Evolutionary conservation across 2,113 vertebrate species (phyloP), one percentile per base, ranked within the genome.

Genomic region (Tinamus guttatus): DNA sequence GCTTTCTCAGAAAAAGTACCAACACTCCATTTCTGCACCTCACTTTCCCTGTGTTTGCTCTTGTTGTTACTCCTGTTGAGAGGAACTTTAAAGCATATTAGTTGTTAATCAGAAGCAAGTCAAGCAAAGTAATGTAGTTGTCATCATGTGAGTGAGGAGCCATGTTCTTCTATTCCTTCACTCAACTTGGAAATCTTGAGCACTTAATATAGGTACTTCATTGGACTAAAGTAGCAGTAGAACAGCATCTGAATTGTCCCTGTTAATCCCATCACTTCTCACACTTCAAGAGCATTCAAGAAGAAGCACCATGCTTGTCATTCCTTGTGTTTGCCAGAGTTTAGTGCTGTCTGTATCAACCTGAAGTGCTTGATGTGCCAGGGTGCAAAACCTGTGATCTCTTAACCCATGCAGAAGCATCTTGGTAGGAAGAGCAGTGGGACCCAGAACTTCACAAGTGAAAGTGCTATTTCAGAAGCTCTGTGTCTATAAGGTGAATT

Each of bases 321-420:
- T 20, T 76, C 34, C 51, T 0, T 0, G 36, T 20, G 58, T 5
- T 40, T 71, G n/a, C 41, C 38, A 30, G 64, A 7, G 38, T 6
- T 27, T 21, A 1, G 0, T 1, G 24, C 0, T 3, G n/a, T 54
- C 58, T 51, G 43, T 0, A 0, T 9, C 8, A 1, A 30, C 47
- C 52, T 21, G 62, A 0, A 0, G 12, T 38, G 25, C 25, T 56
- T n/a, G 52, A n/a, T 27, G 52, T 63, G 40, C 0, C 0, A 40
- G 43, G 22, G 24, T 25, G 15, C 8, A 62, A 63, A 52, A 45
- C 10, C 5, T 5, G n/a, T 8, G 52, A 38, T 87, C 13, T n/a
- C 52, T 34, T 36, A 70, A 10, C 11, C 25, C 54, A 45, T 36
- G 76, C 76, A 41, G 8, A 18, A 13, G 34, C 38, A 24, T 43